Evolutionary conservation across 1,140 invertebrate species (phyloP), one percentile per base, ranked within the genome.

Genomic region (Samia ricini): DNA sequence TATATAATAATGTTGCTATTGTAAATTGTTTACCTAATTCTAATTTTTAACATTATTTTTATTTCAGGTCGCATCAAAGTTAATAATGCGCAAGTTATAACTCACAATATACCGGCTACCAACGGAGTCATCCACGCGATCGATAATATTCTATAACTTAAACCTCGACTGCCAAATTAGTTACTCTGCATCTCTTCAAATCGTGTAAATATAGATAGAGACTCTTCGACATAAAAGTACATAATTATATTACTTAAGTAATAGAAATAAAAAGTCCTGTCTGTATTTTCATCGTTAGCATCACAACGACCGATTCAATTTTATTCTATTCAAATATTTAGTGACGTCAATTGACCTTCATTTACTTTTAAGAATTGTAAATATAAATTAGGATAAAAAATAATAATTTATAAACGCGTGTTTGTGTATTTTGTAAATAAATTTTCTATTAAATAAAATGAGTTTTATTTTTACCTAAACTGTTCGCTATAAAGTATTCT

Each of bases 71-170:
- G 94, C 84, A 94, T 96, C 63, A 95, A 95, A 79, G 93, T 96
- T 49, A 97, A 97, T 77, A 94, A 95, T 69, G 93, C 94, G 49
- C 92, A 94, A 71, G 93, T 97, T 64, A 88, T 95, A 52, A 95
- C 95, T 6, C 94, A 95, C 77, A 96, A 97, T 81, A 94, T 97
- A 68, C 95, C 95, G 70, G 95, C 96, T 26, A 97, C 96, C 54
- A 97, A 97, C 88, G 96, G 96, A 64, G 96, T 97, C 33, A 95
- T 97, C 60, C 97, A 98, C 81, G 96, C 95, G 19, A 92, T 98
- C 56, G 96, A 97, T 76, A 92, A 93, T 49, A 90, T 96, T 5
- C 87, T 96, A 56, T 95, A 92, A 91, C 15, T n/a, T n/a, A n/a
- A n/a, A n/a, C n/a, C n/a, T n/a, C n/a, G n/a, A 36, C 23, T 7